Base-by-base conservation (phyloP, 2,113 vertebrate species). In the Dolichallabes microphthalmus region DNA sequence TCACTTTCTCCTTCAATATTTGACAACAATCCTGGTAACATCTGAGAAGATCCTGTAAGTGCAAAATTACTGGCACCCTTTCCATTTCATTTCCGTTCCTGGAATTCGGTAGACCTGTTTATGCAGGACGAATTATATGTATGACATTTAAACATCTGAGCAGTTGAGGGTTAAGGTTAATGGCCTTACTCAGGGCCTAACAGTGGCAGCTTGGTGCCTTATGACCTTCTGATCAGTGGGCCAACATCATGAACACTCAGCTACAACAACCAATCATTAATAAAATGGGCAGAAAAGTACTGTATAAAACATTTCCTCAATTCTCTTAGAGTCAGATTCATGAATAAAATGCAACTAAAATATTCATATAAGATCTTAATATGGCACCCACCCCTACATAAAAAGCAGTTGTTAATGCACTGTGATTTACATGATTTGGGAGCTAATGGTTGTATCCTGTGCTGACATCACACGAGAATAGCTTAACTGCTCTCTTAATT, bases 21-120 rank as follows among this genome's bases (percentile, higher is more conserved):
- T 27, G 60, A 82, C 81, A 84, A 87, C 22, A 87, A 91, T 89
- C 83, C 89, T 89, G 86, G 90, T 88, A 85, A 88, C 85, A 82
- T 82, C 93, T 92, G 85, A 86, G 61, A 85, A 88, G 86, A 91
- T 91, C 6, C 45, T 45, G 5, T 45, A 90, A 92, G 91, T 80
- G 79, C 83, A 90, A 88, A 75, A 75, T n/a, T 75, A 27, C 52
- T 75, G 25, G 45, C 45, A 75, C 45, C 73, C 45, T 75, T 75
- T 75, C 45, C 13, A 14, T 45, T 45, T 45, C 45, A 6, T 45
- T 45, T 45, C 45, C 45, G 0, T 45, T 45, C 7, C 45, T 45
- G 45, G 45, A 45, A 45, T 45, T 45, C 7, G 45, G 45, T 45
- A 45, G 45, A 8, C 45, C 45, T 45, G 45, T 45, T 45, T 45